Evolutionary conservation across 1,140 invertebrate genomes (phyloP).

Genomic region (Pseudachorutes palmiensis): DNA sequence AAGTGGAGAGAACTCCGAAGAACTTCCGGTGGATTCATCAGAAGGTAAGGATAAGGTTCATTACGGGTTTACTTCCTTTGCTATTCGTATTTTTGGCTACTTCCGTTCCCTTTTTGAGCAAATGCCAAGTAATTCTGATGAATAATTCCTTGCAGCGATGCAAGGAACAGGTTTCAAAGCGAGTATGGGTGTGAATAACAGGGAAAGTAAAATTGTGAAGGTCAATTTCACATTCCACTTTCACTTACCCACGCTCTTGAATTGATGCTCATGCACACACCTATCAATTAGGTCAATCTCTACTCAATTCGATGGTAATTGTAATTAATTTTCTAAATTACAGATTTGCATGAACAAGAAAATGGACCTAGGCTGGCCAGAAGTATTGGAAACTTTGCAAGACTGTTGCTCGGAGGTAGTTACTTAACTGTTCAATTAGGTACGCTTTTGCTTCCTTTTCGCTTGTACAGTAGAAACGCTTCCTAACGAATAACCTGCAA

Average conservation of each 20-base stretch:
- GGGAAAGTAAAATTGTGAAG: not conserved
- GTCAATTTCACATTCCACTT: not conserved
- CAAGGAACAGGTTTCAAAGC: too few species aligned
- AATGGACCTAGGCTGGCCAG: conserved; percentile 9
- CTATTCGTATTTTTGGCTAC: too few species aligned
- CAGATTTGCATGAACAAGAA: not conserved
- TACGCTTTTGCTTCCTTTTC: conserved; percentile 10
- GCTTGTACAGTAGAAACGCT: not conserved
- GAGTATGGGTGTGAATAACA: not conserved
- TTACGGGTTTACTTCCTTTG: too few species aligned
- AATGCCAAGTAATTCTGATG: too few species aligned
- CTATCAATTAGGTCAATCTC: too few species aligned
- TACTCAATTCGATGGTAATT: too few species aligned
- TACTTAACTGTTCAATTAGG: conserved; percentile 26
- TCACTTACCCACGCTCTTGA: not conserved
- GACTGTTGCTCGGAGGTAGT: conserved; percentile 36
- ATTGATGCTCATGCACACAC: not conserved
- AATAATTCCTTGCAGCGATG: too few species aligned
- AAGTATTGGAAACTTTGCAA: conserved; percentile 33
- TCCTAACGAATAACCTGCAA: not conserved
- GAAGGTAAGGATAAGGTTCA: not conserved
- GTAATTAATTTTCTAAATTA: not conserved
- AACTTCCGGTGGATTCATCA: not conserved
- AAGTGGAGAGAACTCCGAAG: not conserved
- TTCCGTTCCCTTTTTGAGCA: too few species aligned